Evolutionary conservation across 2,113 vertebrate species (phyloP).

Genomic region (Leptobrachium leishanense): DNA sequence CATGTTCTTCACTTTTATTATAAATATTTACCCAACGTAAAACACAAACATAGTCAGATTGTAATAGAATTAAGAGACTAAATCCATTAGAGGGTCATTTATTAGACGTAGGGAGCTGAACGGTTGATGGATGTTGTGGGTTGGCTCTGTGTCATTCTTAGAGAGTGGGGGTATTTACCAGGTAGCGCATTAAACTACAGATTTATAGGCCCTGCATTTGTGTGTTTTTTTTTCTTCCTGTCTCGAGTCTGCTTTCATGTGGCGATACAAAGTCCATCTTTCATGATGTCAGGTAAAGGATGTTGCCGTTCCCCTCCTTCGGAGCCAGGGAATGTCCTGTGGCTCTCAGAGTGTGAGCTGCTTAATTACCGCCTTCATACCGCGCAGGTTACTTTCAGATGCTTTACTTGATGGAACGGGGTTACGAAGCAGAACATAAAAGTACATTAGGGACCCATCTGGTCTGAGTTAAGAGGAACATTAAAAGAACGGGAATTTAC

Average conservation of each 20-base stretch:
- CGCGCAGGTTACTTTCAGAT: constrained; percentile 44
- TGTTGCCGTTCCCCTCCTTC: background rate
- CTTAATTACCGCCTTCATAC: background rate
- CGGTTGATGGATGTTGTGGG: too few species aligned
- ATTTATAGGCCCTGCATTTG: background rate
- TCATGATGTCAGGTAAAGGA: constrained; percentile 5
- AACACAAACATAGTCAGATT: too few species aligned
- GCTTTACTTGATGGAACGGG: constrained; percentile 48
- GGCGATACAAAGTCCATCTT: background rate
- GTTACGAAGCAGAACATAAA: constrained; percentile 59
- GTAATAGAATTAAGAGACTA: too few species aligned
- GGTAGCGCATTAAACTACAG: background rate
- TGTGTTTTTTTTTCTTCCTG: background rate
- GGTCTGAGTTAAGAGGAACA: constrained; percentile 78
- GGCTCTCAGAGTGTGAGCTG: background rate
- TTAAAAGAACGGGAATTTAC: constrained; percentile 75
- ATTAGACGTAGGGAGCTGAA: too few species aligned
- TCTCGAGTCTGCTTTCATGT: constrained; percentile 1
- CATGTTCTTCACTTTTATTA: too few species aligned
- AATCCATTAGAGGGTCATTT: too few species aligned
- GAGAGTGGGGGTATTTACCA: background rate
- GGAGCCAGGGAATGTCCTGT: background rate
- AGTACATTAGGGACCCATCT: constrained; percentile 67
- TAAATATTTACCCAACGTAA: too few species aligned
- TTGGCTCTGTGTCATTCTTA: too few species aligned